Evolutionary conservation across 2,113 vertebrate species (phyloP), one percentile per base, ranked within the genome.

Genomic region (Tupaia tana): DNA sequence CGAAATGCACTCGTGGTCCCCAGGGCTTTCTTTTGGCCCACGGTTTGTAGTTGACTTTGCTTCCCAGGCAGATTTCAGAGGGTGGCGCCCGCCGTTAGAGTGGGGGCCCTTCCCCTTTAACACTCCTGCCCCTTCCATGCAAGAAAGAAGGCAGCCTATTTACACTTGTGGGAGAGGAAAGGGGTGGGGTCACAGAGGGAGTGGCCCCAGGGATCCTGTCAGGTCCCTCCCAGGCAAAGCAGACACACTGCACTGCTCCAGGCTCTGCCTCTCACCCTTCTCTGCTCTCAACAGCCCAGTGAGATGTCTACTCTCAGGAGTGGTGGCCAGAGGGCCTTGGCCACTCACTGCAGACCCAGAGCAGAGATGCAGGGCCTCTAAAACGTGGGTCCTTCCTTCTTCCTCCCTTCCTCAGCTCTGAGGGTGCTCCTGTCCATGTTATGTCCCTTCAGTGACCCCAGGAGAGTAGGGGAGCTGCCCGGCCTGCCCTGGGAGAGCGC

Each of bases 231-330:
- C n/a, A 3, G 4, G 34, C 56, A 52, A 27, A 71, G 1, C 5
- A 3, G 43, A 56, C 3, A 2, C 19, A 43, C 20, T n/a, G 34
- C 16, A 9, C 31, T 25, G 8, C 34, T 34, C 80, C 61, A 8
- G 7, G 18, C 58, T 56, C 78, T 13, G 3, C 81, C 8, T 8
- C n/a, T n/a, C n/a, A n/a, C n/a, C 7, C 77, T 15, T 24, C 14
- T 4, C 25, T 7, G 15, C 3, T 24, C 54, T 56, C 58, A 2
- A 1, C 16, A 66, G 64, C 2, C 25, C 43, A 6, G 43, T 0
- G 6, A 18, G 63, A 66, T 5, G 4, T 29, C 1, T 59, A 20
- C 10, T 11, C 61, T 31, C 25, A 4, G 91, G 7, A 19, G 12
- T 11, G 11, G 6, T 2, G 13, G 29, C 29, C 61, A 58, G 27